Evolutionary conservation across 2,113 vertebrate species (phyloP), one percentile per base, ranked within the genome.

Genomic region (Helogale parvula): DNA sequence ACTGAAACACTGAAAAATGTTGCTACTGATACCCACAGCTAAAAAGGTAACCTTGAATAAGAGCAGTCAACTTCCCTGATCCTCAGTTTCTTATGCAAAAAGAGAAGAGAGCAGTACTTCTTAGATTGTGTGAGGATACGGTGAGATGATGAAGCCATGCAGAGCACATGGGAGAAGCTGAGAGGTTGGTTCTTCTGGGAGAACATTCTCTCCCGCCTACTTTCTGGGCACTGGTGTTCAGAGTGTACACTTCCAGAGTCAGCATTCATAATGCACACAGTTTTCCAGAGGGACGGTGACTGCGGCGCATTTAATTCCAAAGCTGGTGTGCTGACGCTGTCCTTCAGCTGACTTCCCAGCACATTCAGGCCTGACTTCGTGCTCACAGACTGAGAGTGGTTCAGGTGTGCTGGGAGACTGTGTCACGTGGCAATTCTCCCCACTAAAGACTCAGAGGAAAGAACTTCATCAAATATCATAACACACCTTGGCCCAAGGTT

Each of bases 1-100:
- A 96, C 35, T 54, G 88, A 95, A 90, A 16, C 74, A 72, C 11
- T 85, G n/a, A 71, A 71, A 96, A 81, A 68, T 57, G 19, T 96
- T 84, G 45, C n/a, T 52, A 52, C 11, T 31, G 14, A 71, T 31
- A 31, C 29, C 31, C 38, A n/a, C 33, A 92, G 80, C 21, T 45
- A 63, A 83, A 45, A 89, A 33, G 11, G 15, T 45, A 83, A 81
- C 57, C 79, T 80, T 88, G 76, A 97, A 79, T 60, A 81, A 77
- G 94, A 33, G 15, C 54, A 69, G 17, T 47, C 80, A 13, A 80
- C 63, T 57, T 74, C 35, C 57, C 31, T 8, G 35, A 54, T 38
- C 9, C 31, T 92, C 33, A 0, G 27, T 92, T 80, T 63, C 68
- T 57, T n/a, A 27, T 14, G 66, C 57, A 69, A 80, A 85, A 60